A percentile compares a stretch with the other conserved stretches of the same genome.
Conservation (phyloP, 2,797 vertebrate species). For the Erethizon dorsatum region DNA sequence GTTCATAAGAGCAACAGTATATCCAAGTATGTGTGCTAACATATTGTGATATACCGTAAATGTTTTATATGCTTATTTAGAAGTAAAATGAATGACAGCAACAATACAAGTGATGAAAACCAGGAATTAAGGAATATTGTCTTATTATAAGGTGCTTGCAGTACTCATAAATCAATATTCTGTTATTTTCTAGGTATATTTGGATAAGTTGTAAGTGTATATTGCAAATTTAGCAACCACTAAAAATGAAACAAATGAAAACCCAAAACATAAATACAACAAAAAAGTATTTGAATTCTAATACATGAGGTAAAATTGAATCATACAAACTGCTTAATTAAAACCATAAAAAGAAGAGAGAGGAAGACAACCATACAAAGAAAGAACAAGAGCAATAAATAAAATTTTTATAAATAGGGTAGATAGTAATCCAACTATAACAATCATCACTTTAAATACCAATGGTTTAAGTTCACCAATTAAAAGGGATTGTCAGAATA, state of each 20-base stretch:
- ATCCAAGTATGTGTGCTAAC: not conserved
- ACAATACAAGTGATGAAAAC: not conserved
- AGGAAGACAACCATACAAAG: not conserved
- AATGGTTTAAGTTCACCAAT: not conserved
- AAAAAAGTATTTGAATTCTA: not conserved
- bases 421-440: not conserved
- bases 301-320: not conserved
- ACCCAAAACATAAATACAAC: not conserved
- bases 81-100: not conserved
- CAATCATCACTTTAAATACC: not conserved
- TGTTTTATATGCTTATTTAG: not conserved
- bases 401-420: not conserved
- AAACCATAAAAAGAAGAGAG: not conserved
- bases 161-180: not conserved
- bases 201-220: too few relatives aligned
- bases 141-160: not conserved
- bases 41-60: too few relatives aligned
- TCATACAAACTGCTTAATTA: not conserved
- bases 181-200: not conserved
- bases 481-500: not conserved
- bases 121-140: not conserved
- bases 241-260: not conserved
- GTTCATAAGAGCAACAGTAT: not conserved
- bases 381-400: not conserved
- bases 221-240: not conserved